Conservation (phyloP, 2,888 invertebrate species). For the Hyposoter dolosus region DNA sequence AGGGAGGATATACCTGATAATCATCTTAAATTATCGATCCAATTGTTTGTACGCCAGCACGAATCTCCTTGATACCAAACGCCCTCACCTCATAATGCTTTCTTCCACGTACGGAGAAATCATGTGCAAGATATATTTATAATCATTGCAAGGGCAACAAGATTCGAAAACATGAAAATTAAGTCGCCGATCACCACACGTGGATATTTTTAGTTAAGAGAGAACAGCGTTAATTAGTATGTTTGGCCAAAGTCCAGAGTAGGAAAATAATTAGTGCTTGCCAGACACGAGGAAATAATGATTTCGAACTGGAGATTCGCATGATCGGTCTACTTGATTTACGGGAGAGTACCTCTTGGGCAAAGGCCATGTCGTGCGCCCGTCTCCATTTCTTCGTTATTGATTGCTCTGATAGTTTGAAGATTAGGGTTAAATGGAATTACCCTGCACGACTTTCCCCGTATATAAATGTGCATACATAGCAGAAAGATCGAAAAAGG, state of each 20-base stretch:
- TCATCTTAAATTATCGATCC: slow-evolving; percentile 84
- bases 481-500: background rate
- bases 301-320: slow-evolving; percentile 34
- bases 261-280: background rate
- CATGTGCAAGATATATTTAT: background rate
- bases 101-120: background rate
- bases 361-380: slow-evolving; percentile 65
- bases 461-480: slow-evolving; percentile 37
- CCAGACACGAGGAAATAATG: background rate
- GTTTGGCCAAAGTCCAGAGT: background rate
- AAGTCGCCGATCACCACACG: background rate
- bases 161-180: background rate
- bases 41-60: slow-evolving; percentile 84
- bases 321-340: slow-evolving; percentile 64
- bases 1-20: slow-evolving; percentile 79
- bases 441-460: slow-evolving; percentile 62
- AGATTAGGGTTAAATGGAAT: slow-evolving; percentile 66
- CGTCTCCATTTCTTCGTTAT: slow-evolving; percentile 60
- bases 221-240: background rate
- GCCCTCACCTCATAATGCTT: slow-evolving; percentile 68
- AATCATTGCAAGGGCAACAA: background rate
- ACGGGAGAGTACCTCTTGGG: slow-evolving; percentile 46
- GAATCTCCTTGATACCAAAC: slow-evolving; percentile 81
- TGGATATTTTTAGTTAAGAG: background rate
- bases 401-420: slow-evolving; percentile 66